Evolutionary conservation across 2,888 invertebrate species (phyloP).

Genomic region (Sicus ferrugineus): DNA sequence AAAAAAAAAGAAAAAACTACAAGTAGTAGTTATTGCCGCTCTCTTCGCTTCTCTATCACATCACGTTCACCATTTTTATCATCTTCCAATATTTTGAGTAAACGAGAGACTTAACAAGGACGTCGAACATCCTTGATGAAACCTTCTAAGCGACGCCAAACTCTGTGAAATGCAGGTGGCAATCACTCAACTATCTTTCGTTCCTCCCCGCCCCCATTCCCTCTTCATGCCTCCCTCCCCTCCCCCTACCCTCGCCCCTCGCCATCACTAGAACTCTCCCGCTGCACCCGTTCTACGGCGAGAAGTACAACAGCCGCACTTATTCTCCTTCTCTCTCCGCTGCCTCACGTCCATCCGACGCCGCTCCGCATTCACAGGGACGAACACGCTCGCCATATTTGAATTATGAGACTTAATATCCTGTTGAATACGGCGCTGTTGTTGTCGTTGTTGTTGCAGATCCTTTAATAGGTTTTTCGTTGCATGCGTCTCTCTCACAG

Average conservation of each 20-base stretch:
- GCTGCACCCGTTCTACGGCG: too few species aligned
- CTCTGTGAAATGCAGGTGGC: neutral
- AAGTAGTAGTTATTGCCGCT: neutral
- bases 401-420: constrained; percentile 32
- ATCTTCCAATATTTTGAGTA: too few species aligned
- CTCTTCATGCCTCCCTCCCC: neutral
- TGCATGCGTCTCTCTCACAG: neutral
- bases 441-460: constrained; percentile 12
- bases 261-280: too few species aligned
- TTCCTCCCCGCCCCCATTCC: neutral
- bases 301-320: too few species aligned
- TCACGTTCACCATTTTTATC: neutral
- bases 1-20: neutral
- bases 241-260: neutral
- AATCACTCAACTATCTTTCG: neutral
- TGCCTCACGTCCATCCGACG: neutral
- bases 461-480: constrained; percentile 10
- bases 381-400: neutral
- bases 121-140: neutral
- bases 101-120: neutral
- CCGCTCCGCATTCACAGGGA: neutral
- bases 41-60: neutral
- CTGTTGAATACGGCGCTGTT: constrained; percentile 31
- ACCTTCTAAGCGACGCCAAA: neutral
- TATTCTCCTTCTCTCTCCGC: neutral